Percentiles rank a stretch among this genome's conserved stretches.
Conservation (phyloP, 2,797 vertebrate genomes). For the Mallotus villosus region DNA sequence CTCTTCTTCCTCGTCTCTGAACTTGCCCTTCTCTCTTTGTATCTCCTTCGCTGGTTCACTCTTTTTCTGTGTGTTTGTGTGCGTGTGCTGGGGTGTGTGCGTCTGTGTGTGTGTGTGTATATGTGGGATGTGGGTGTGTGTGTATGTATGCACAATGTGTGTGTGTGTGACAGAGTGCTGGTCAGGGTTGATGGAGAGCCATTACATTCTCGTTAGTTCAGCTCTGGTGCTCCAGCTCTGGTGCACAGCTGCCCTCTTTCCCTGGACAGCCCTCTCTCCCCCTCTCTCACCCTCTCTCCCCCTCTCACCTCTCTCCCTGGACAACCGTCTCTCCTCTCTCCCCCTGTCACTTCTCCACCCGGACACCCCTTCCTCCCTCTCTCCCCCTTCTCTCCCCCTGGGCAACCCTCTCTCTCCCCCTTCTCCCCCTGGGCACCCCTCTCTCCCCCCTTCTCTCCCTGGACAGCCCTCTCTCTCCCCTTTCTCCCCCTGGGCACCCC, state of each 20-base stretch:
- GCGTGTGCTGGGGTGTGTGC: slow-evolving; percentile 3
- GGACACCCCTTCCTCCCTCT: background rate
- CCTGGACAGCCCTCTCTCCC: slow-evolving; percentile 36
- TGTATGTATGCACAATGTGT: slow-evolving; percentile 9
- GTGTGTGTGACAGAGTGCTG: slow-evolving; percentile 24
- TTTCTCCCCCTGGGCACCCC: background rate
- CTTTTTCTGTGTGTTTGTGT: background rate
- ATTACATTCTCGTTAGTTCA: slow-evolving; percentile 72
- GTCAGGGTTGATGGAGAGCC: slow-evolving; percentile 55
- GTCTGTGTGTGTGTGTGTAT: slow-evolving; percentile 11
- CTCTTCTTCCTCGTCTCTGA: background rate
- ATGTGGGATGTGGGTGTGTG: slow-evolving; percentile 14
- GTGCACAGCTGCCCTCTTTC: slow-evolving; percentile 54
- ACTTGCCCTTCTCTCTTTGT: background rate
- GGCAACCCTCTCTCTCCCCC: slow-evolving; percentile 14
- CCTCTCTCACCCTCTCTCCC: background rate
- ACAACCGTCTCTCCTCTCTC: background rate
- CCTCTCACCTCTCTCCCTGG: background rate
- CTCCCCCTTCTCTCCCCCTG: slow-evolving; percentile 27
- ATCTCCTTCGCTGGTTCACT: slow-evolving; percentile 1
- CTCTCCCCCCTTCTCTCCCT: background rate
- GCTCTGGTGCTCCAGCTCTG: slow-evolving; percentile 53
- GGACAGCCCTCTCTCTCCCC: background rate
- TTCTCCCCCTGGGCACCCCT: background rate
- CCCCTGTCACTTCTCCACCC: background rate